Evolutionary conservation across 2,888 invertebrate genomes (phyloP), one percentile per base, ranked within the genome.

Genomic region (Orthosia incerta): DNA sequence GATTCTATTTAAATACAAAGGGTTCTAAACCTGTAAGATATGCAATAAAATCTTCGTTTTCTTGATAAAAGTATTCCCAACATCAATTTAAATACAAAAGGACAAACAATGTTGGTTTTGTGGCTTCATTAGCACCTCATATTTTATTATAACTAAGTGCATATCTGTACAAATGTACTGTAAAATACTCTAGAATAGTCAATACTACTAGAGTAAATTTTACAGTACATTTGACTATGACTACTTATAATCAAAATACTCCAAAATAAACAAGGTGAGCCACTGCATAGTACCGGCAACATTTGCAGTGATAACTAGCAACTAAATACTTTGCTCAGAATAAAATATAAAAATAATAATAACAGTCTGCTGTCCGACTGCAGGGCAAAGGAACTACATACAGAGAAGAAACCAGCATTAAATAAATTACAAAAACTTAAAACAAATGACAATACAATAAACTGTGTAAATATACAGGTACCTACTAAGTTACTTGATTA

Each of bases 401-500:
- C 7, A 39, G 39, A 39, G 39, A 39, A 39, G 39, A 9, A 39
- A 1, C 9, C 7, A 39, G 39, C 39, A 39, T 5, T 39, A 39
- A 23, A 48, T 48, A 13, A 61, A 65, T 65, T 13, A 57, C n/a
- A 2, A n/a, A 23, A 46, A 59, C 45, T 45, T 20, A 39, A 61
- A 74, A 50, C 53, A 45, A 4, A n/a, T 50, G 0, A 50, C 39
- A n/a, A 31, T 31, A 39, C n/a, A n/a, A 23, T 12, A n/a, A 31
- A 31, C 11, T 26, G 7, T 20, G 45, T 20, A 76, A 39, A 9
- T 45, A 50, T 11, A n/a, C 3, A 4, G 5, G 62, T 18, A 45
- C 46, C 26, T 39, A 39, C 39, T 39, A 39, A 55, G 56, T 64
- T 18, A 55, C 51, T 65, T 53, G 18, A 70, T 50, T 64, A 55